Base-by-base conservation (phyloP, 2,888 invertebrate genomes). In the Acrobasis consociella region DNA sequence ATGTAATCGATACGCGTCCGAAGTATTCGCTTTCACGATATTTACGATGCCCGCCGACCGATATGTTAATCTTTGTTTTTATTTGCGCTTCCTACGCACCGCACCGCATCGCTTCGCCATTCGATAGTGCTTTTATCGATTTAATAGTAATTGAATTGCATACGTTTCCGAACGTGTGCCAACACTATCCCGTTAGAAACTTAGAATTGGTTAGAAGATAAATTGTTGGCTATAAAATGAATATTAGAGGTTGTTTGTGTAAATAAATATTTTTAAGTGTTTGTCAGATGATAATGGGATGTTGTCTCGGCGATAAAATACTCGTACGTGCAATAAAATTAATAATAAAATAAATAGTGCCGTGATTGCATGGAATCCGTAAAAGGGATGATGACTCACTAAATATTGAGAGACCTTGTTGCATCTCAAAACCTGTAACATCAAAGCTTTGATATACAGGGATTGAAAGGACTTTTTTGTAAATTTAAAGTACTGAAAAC, bases 1-100 rank as follows among this genome's bases (percentile, higher is more conserved):
- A 86, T 83, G 88, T 82, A 85, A 87, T 86, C 88, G 85, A 89
- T 86, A 84, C 79, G 66, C 67, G 72, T 51, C 68, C 64, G 63
- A 68, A 66, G 75, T 72, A 70, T 74, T 74, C 75, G 72, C 74
- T 74, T 74, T 71, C 77, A 69, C 75, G 73, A 76, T 83, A 83
- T 86, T 85, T 83, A 87, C 82, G 81, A 78, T 68, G 8, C 13
- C 69, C 72, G 67, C 64, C 68, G 69, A 69, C 72, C 69, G 68
- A 67, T 69, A 74, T 73, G 77, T 74, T 79, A 76, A 77, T 82
- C 75, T 79, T 82, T 83, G 72, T 76, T 80, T 73, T 67, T 67
- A 80, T 81, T 81, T 76, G 71, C 76, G 67, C 75, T 76, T 73
- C 82, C 82, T 80, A 81, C 80, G 77, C 80, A 67, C 65, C 64